phyloP scores from a whole-genome alignment of 2,888 invertebrate species.

The Lepidonotus clava region DNA sequence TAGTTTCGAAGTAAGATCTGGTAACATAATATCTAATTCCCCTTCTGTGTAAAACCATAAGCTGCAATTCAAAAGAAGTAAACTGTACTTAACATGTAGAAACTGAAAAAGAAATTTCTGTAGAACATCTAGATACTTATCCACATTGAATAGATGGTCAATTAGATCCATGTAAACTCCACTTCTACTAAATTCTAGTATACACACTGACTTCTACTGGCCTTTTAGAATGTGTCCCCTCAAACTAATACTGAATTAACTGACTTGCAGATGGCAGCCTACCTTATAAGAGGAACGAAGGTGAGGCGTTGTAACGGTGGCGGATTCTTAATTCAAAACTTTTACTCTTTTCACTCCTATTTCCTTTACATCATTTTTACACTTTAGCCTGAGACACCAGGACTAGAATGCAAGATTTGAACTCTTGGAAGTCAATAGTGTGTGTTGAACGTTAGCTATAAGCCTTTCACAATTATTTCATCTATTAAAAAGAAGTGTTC shows the following conservation, averaged over 20 bases:
- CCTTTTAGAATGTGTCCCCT: too few species aligned
- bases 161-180: background rate
- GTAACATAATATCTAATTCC: too few species aligned
- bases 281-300: slow-evolving; percentile 43
- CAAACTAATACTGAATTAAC: background rate
- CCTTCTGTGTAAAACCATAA: too few species aligned
- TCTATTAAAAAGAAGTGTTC: background rate
- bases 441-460: background rate
- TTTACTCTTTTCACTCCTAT: background rate
- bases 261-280: slow-evolving; percentile 46
- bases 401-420: background rate
- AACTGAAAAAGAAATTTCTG: too few species aligned
- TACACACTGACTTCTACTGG: too few species aligned
- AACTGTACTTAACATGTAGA: too few species aligned
- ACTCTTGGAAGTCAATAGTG: slow-evolving; percentile 14
- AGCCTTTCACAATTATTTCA: background rate
- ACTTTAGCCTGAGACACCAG: too few species aligned
- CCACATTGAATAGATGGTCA: background rate
- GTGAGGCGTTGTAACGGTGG: slow-evolving; percentile 39
- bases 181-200: too few species aligned
- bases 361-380: background rate
- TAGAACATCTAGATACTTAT: too few species aligned
- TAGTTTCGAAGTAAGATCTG: too few species aligned
- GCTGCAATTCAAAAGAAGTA: too few species aligned
- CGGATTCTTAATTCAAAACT: background rate